Evolutionary conservation across 2,888 invertebrate species (phyloP).

Genomic region (Mythimna ferrago): DNA sequence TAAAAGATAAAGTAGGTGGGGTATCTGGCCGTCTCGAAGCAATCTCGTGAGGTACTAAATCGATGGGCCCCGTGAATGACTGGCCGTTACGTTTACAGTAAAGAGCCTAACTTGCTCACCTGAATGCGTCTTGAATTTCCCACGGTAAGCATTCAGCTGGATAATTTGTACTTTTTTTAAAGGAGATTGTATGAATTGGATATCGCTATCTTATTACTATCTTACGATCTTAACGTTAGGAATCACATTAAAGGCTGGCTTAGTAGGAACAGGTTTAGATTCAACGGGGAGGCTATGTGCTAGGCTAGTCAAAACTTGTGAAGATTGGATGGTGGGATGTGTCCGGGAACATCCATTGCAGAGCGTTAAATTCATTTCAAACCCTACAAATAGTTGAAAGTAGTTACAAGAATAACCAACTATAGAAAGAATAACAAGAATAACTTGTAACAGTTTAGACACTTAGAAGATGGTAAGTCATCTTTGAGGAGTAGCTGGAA

Average conservation of each 20-base stretch:
- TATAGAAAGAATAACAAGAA: too few relatives aligned
- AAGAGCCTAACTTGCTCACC: slow-evolving; percentile 32
- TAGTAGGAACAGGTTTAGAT: slow-evolving; percentile 43
- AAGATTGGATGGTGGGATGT: slow-evolving; percentile 6
- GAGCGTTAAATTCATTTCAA: slow-evolving; percentile 2
- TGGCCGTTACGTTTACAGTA: slow-evolving; percentile 49
- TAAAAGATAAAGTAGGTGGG: slow-evolving; percentile 18
- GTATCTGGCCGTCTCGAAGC: slow-evolving; percentile 31
- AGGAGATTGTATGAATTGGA: slow-evolving; percentile 23
- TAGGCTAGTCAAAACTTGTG: slow-evolving; percentile 23
- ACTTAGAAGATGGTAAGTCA: too few relatives aligned
- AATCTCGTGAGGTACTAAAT: slow-evolving; percentile 41
- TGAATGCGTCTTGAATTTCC: slow-evolving; percentile 37
- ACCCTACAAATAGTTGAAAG: neutral
- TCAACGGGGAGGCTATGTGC: slow-evolving; percentile 16
- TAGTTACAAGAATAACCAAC: neutral
- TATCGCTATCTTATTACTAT: slow-evolving; percentile 39
- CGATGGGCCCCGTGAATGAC: slow-evolving; percentile 25
- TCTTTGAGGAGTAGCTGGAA: too few relatives aligned
- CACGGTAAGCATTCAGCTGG: slow-evolving; percentile 33
- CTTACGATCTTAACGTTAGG: slow-evolving; percentile 42
- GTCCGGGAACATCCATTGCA: neutral
- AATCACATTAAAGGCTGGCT: slow-evolving; percentile 27
- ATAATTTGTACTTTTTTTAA: slow-evolving; percentile 32
- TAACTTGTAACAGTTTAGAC: too few relatives aligned